Evolutionary conservation across 53 echinoderm and acorn worm genomes (phyloP).

Genomic region (Astropecten irregularis): DNA sequence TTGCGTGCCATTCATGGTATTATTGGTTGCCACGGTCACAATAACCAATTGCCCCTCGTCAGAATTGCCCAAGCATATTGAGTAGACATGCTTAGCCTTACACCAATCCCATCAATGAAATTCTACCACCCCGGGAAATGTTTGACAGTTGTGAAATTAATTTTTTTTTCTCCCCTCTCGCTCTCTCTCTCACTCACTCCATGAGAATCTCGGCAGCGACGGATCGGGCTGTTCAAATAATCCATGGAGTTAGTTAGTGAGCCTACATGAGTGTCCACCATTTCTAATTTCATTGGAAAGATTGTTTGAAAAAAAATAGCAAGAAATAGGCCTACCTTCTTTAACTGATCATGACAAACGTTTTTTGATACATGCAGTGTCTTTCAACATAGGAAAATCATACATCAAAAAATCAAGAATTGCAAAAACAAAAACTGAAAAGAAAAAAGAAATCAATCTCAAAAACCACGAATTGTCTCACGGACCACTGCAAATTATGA

Average conservation of each 20-base stretch:
- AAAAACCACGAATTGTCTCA: too few species aligned
- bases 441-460: too few species aligned
- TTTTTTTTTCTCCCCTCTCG: background rate
- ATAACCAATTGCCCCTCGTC: constrained; percentile 48
- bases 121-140: constrained; percentile 41
- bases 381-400: too few species aligned
- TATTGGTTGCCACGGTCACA: constrained; percentile 21
- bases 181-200: background rate
- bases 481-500: too few species aligned
- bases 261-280: background rate
- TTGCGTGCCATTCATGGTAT: constrained; percentile 43
- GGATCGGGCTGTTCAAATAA: constrained; percentile 20
- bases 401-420: too few species aligned
- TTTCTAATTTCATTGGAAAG: background rate
- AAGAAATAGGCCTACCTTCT: too few species aligned
- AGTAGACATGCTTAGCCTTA: constrained; percentile 34
- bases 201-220: constrained; percentile 5
- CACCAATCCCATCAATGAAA: constrained; percentile 44
- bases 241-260: background rate
- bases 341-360: too few species aligned
- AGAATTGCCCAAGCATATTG: constrained; percentile 31
- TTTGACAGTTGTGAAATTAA: constrained; percentile 56
- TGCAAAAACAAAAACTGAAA: too few species aligned
- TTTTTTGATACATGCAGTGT: too few species aligned
- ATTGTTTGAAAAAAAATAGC: too few species aligned